Evolutionary conservation across 2,113 vertebrate species (phyloP).

Genomic region (Heterochromis multidens): DNA sequence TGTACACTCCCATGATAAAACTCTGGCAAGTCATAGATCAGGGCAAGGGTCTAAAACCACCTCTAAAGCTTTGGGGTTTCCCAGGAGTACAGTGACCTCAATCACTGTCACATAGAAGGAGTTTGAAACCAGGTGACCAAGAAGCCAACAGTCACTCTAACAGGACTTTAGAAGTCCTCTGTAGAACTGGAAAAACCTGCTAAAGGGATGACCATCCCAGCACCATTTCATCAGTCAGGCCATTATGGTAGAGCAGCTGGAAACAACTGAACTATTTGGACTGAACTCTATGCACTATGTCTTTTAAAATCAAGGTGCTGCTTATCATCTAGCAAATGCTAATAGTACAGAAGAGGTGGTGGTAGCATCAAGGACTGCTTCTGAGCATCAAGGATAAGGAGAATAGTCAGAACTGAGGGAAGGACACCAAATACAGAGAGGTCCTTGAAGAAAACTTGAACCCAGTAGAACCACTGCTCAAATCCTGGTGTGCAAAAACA

Average conservation of each 20-base stretch:
- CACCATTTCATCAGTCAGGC: neutral
- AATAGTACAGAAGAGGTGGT: neutral
- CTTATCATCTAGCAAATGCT: neutral
- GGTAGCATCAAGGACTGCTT: neutral
- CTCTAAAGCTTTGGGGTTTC: neutral
- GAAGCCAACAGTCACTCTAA: too few species aligned
- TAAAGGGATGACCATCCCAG: neutral
- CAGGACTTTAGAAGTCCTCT: neutral
- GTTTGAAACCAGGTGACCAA: neutral
- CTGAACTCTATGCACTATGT: neutral
- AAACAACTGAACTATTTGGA: neutral
- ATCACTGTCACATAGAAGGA: neutral
- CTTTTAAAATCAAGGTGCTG: neutral
- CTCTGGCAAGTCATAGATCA: neutral
- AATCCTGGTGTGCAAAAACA: neutral
- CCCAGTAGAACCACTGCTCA: neutral
- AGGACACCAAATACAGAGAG: neutral
- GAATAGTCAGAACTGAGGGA: neutral
- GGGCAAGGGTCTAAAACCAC: neutral
- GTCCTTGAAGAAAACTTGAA: neutral
- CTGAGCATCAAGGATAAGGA: neutral
- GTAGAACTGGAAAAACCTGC: neutral
- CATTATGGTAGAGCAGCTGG: neutral
- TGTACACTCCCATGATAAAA: neutral
- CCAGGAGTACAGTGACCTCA: neutral